These are phyloP conservation scores for Cladopsammia gracilis DNA, from an alignment of 64 coral and sea anemone genomes.

Conservation along the genomic window DNA sequence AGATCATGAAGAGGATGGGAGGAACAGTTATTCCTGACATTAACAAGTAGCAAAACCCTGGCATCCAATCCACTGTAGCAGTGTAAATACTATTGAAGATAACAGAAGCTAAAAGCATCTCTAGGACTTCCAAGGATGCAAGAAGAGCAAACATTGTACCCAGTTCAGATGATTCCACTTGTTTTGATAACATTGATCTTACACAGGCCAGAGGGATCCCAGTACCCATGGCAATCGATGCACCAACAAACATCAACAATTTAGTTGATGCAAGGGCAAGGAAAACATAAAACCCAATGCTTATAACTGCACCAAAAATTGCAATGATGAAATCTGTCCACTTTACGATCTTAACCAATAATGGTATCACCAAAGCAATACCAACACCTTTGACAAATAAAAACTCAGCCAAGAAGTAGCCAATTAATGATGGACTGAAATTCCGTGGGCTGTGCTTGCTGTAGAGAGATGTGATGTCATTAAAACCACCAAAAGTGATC, in stretches of 20 bases:
- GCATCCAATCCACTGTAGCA: slow-evolving; percentile 71
- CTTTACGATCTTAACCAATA: slow-evolving; percentile 67
- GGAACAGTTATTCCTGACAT: slow-evolving; percentile 68
- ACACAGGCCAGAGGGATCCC: slow-evolving; percentile 68
- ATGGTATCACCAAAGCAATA: slow-evolving; percentile 77
- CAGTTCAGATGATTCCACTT: slow-evolving; percentile 85
- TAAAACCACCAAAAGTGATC: slow-evolving; percentile 87
- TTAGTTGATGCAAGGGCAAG: slow-evolving; percentile 72
- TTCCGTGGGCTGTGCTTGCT: slow-evolving; percentile 68
- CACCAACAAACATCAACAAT: slow-evolving; percentile 95
- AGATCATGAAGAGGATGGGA: slow-evolving; percentile 65
- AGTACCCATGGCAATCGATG: slow-evolving; percentile 68
- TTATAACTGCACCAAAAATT: slow-evolving; percentile 60
- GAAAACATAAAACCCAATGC: slow-evolving; percentile 68
- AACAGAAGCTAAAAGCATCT: slow-evolving; percentile 73
- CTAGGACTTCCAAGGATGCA: slow-evolving; percentile 83
- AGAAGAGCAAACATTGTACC: slow-evolving; percentile 87
- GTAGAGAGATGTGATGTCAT: slow-evolving; percentile 87
- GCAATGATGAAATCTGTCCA: slow-evolving; percentile 86
- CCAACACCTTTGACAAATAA: slow-evolving; percentile 77
- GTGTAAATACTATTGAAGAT: slow-evolving; percentile 93
- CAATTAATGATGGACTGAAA: slow-evolving; percentile 79
- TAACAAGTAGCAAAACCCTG: slow-evolving; percentile 81
- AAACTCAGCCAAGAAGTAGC: slow-evolving; percentile 81
- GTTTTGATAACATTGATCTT: slow-evolving; percentile 77